Base-by-base conservation (phyloP, 2,888 invertebrate species). In the Tachina fera region DNA sequence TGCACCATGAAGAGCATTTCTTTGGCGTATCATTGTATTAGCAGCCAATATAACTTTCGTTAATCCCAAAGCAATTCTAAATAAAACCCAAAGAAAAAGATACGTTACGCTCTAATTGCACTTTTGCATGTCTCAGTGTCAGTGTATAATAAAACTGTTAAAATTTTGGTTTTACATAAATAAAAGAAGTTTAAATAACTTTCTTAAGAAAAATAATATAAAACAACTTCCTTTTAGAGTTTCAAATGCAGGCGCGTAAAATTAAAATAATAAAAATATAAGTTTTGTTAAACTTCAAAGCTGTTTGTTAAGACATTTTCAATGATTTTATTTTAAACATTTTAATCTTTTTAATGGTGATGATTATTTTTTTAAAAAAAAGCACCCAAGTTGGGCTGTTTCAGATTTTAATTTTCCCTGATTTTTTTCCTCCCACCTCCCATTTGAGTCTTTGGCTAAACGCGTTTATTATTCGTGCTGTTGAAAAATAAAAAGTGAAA, bases 401-500 rank as follows among this genome's bases (percentile, higher is more conserved):
- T 70, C 47, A 16, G 45, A 49, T 45, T 51, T 56, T 41, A 45
- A 58, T 77, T 83, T 83, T 72, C 60, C 60, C 58, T 49, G 10
- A 14, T 47, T 45, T 76, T 67, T 41, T 60, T 1, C 53, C 43
- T 9, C 14, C 14, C 51, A 19, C 19, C 51, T 14, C 13, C 43
- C 43, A 47, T 72, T 63, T 47, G 51, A 53, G 4, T 80, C 60
- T 71, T 41, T 81, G 60, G 41, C 47, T 76, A 53, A 72, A 84
- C 68, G 72, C 76, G 79, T 80, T 85, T 77, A 19, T 31, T 51
- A 45, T 53, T 76, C 67, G 60, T 68, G 43, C 16, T 39, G 47
- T 41, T 65, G 58, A 58, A 80, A 74, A 77, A 58, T 71, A 71
- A 83, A 82, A 83, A 83, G 83, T 83, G 83, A 83, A 77, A 83